Evolutionary conservation across 1,140 invertebrate genomes (phyloP).

Genomic region (Lethocerus indicus): DNA sequence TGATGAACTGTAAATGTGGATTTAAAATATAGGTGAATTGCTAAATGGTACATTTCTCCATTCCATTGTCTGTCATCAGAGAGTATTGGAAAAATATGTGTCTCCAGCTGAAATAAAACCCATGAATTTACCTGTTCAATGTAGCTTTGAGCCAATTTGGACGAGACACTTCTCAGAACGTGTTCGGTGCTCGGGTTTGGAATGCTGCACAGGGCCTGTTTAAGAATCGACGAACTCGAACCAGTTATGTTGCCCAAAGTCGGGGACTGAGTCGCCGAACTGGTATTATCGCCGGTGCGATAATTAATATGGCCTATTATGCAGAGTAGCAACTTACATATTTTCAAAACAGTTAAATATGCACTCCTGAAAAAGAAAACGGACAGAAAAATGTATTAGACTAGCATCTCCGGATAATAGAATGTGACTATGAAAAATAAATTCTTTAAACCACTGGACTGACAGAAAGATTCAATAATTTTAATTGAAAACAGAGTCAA

Average conservation of each 20-base stretch:
- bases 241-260: no score
- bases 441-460: no score
- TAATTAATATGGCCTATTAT: slow-evolving; percentile 63
- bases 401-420: neutral
- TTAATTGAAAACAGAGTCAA: no score
- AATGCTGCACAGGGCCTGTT: slow-evolving; percentile 49
- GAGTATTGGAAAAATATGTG: no score
- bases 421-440: no score
- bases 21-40: no score
- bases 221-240: slow-evolving; percentile 18
- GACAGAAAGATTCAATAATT: no score
- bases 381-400: neutral
- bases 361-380: slow-evolving; percentile 38
- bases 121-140: slow-evolving; percentile 39
- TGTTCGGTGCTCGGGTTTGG: slow-evolving; percentile 45
- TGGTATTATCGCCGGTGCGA: slow-evolving; percentile 1
- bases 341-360: slow-evolving; percentile 71
- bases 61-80: no score
- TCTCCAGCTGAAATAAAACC: no score
- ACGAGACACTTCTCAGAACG: slow-evolving; percentile 43
- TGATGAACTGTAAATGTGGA: no score
- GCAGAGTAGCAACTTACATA: slow-evolving; percentile 76
- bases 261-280: neutral
- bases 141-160: slow-evolving; percentile 54
- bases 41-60: no score